phyloP scores from a whole-genome alignment of 2,888 invertebrate species.

The Platypus cylindrus region DNA sequence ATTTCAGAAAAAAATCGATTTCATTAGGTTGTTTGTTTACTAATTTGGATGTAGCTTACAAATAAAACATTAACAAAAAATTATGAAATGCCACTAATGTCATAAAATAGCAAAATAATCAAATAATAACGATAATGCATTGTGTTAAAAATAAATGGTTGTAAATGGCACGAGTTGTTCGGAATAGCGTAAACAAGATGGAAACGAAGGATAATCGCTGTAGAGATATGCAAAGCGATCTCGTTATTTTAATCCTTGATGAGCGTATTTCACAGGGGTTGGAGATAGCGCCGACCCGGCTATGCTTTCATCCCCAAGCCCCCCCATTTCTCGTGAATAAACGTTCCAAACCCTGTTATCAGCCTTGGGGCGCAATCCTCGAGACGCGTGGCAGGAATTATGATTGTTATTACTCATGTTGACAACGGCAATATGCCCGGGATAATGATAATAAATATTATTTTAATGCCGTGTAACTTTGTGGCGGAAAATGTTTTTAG shows the following conservation, averaged over 20 bases:
- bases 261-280: constrained; percentile 31
- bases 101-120: too few species aligned
- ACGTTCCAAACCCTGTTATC: constrained; percentile 22
- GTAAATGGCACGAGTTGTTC: constrained; percentile 9
- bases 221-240: constrained; percentile 35
- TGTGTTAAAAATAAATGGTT: background rate
- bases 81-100: background rate
- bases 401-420: constrained; percentile 29
- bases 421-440: constrained; percentile 24
- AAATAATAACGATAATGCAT: too few species aligned
- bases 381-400: constrained; percentile 29
- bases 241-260: constrained; percentile 37
- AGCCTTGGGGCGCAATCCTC: constrained; percentile 18
- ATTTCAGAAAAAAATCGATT: too few species aligned
- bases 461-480: constrained; percentile 22
- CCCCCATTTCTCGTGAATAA: constrained; percentile 16
- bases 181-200: constrained; percentile 33
- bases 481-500: constrained; percentile 13
- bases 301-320: constrained; percentile 7
- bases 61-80: too few species aligned
- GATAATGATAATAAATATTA: constrained; percentile 26
- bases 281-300: constrained; percentile 9
- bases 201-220: constrained; percentile 31
- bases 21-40: too few species aligned
- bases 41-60: too few species aligned